These are phyloP conservation scores for Oryzias celebensis DNA, from an alignment of 2,113 vertebrate species.

Conservation along the genomic window DNA sequence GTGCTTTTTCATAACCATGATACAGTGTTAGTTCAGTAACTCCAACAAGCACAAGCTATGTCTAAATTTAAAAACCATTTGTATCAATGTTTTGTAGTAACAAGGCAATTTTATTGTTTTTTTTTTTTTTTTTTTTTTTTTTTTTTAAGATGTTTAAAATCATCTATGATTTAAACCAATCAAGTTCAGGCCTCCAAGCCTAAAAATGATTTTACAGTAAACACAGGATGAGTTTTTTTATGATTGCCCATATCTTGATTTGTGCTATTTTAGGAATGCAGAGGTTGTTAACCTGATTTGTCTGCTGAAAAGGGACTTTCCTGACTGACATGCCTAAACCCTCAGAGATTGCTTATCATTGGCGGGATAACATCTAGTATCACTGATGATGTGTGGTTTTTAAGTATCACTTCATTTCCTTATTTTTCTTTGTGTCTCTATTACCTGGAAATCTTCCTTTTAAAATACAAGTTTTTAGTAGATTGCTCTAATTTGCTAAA, in stretches of 20 bases:
- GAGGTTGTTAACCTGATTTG: neutral
- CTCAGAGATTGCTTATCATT: conserved; percentile 12
- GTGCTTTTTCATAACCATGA: too few relatives aligned
- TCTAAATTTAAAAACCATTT: too few relatives aligned
- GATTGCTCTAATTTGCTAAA: too few relatives aligned
- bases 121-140: too few relatives aligned
- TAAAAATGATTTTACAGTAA: neutral
- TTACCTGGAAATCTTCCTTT: too few relatives aligned
- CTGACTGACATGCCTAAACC: conserved; percentile 2
- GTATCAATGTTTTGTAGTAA: too few relatives aligned
- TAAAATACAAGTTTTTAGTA: too few relatives aligned
- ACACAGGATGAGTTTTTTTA: neutral
- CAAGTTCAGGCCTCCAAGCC: neutral
- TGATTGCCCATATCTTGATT: neutral
- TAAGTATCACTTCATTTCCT: neutral
- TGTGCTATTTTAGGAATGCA: conserved; percentile 1
- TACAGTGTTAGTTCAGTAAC: too few relatives aligned
- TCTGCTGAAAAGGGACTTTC: conserved; percentile 8
- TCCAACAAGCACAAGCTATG: too few relatives aligned
- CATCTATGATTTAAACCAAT: neutral
- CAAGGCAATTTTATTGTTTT: too few relatives aligned
- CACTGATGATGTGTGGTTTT: neutral
- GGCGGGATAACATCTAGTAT: neutral
- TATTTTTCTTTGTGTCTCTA: too few relatives aligned
- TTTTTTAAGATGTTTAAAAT: neutral